Base-by-base conservation (phyloP, 2,113 vertebrate species). In the Bagarius yarrelli region DNA sequence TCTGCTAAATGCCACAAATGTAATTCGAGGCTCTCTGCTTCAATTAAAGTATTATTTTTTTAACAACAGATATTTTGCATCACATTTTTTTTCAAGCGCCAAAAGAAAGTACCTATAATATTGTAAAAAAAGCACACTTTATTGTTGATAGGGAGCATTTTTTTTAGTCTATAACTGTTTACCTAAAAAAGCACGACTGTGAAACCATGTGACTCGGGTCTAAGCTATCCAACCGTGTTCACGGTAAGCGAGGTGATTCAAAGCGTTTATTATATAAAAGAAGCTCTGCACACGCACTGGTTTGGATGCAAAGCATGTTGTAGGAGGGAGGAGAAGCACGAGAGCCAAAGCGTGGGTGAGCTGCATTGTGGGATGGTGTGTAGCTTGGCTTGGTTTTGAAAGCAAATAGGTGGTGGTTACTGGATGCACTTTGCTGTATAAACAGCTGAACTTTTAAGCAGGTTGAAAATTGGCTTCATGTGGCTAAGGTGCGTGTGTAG, bases 261-360 rank as follows among this genome's bases (percentile, higher is more conserved):
- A 80, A 76, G 25, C 44, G 83, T 59, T 70, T 14, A 75, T 69
- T 79, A 67, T 69, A 55, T 80, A 53, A 89, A 86, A 72, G 60
- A 71, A 67, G 32, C 44, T 4, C 27, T 18, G 53, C 30, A 25
- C 8, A 50, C 0, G n/a, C 30, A 56, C 32, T 69, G 52, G 23
- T 47, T 79, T 79, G 61, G n/a, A 34, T 67, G 57, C 21, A 32
- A 50, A 73, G 76, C 25, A 70, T 78, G 76, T 69, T 74, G 36
- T 74, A 18, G 21, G 55, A 73, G 69, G 59, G 34, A 79, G 13
- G 40, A n/a, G 18, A 32, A 9, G 30, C 64, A 47, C 66, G 63
- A 9, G 44, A 52, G 77, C 82, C 63, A 80, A 47, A 70, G 73
- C 40, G 77, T 79, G 57, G 71, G 63, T 73, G 70, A 55, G 70